A percentile compares a stretch with the other conserved stretches of the same genome.
These are phyloP conservation scores for Nibea coibor DNA, from an alignment of 2,113 vertebrate genomes.

Conservation along the genomic window DNA sequence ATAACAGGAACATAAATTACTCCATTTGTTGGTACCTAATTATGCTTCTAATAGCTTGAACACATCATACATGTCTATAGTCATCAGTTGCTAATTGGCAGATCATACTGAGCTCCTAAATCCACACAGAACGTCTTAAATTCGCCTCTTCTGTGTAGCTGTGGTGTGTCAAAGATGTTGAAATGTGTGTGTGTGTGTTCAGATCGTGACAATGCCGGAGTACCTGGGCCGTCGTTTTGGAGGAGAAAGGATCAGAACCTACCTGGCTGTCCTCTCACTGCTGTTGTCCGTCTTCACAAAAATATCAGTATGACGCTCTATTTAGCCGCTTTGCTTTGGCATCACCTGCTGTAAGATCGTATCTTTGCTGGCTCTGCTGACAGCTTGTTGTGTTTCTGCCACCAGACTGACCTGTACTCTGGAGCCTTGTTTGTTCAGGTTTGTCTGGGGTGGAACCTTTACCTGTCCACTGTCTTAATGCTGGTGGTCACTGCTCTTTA, in stretches of 20 bases:
- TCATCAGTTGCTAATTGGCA: background rate
- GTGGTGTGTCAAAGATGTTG: background rate
- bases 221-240: conserved; percentile 92
- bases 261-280: conserved; percentile 88
- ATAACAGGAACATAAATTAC: conserved; percentile 1
- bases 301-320: conserved; percentile 88
- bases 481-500: conserved; percentile 89
- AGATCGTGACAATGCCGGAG: conserved; percentile 94
- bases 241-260: conserved; percentile 89
- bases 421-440: conserved; percentile 93
- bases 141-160: background rate
- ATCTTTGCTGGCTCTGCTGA: background rate
- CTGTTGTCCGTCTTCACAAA: conserved; percentile 95
- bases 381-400: conserved; percentile 15
- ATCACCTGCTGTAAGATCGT: background rate
- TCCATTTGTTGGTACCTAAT: background rate
- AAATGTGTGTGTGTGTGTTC: conserved; percentile 50
- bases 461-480: conserved; percentile 89
- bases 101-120: background rate
- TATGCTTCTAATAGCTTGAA: background rate
- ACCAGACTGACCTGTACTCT: conserved; percentile 90
- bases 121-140: background rate
- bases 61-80: background rate
- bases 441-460: conserved; percentile 95
- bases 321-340: background rate